A percentile compares a stretch with the other conserved stretches of the same genome.
These are phyloP conservation scores for Germaria angustata DNA, from an alignment of 2,888 invertebrate species.

Conservation along the genomic window DNA sequence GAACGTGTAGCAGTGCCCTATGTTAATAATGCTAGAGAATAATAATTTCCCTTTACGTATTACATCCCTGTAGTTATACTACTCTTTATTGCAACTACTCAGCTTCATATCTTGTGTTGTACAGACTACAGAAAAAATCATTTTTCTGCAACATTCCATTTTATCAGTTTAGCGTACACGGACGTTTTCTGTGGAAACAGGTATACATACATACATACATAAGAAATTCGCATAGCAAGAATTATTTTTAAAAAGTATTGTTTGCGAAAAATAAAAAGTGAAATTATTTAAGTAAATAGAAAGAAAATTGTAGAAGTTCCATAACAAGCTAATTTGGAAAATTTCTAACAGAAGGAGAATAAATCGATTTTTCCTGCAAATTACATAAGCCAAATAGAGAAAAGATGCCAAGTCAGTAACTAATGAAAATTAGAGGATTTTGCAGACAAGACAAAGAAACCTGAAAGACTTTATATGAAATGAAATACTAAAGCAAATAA, in stretches of 20 bases:
- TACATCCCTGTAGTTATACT: background rate
- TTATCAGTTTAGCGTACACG: conserved; percentile 23
- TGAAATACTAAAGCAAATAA: background rate
- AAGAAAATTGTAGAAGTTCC: background rate
- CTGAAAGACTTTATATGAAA: background rate
- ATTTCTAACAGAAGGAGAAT: background rate
- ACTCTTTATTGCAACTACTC: background rate
- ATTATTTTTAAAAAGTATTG: conserved; percentile 29
- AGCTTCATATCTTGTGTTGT: background rate
- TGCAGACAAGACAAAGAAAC: conserved; percentile 37
- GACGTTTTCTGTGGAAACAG: background rate
- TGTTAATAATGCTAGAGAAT: too few relatives aligned
- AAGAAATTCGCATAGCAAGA: conserved; percentile 18
- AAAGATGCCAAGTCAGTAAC: conserved; percentile 38
- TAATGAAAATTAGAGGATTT: conserved; percentile 8
- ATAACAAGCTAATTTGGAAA: background rate
- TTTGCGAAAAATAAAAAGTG: conserved; percentile 21
- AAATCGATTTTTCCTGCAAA: conserved; percentile 27
- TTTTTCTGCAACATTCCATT: conserved; percentile 48
- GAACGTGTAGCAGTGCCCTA: too few relatives aligned
- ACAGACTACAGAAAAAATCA: conserved; percentile 6
- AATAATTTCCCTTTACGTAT: too few relatives aligned
- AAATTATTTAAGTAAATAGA: conserved; percentile 10
- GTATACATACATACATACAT: background rate
- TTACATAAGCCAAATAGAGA: conserved; percentile 59